These are phyloP conservation scores for Haemorhous mexicanus DNA, from an alignment of 2,113 vertebrate genomes.

Conservation along the genomic window DNA sequence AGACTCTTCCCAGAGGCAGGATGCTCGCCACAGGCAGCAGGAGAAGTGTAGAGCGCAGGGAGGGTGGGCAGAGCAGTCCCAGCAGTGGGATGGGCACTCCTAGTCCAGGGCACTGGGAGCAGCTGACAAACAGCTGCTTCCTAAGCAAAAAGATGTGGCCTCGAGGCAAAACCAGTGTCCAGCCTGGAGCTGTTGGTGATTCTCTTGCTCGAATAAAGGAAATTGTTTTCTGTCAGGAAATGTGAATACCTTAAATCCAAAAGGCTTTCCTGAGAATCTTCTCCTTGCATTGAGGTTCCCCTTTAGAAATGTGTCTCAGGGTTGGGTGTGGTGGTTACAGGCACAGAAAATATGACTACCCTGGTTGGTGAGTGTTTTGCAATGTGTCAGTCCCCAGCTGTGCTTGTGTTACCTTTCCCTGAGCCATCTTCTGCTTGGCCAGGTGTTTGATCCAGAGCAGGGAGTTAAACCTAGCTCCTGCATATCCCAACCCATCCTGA, in stretches of 20 bases:
- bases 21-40: background rate
- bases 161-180: background rate
- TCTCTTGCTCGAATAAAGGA: background rate
- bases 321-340: background rate
- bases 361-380: background rate
- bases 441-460: background rate
- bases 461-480: background rate
- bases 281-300: background rate
- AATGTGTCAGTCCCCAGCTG: rapidly evolving
- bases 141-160: background rate
- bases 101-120: background rate
- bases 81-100: background rate
- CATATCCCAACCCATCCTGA: background rate
- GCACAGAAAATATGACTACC: background rate
- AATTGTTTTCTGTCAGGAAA: background rate
- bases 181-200: background rate
- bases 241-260: background rate
- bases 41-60: rapidly evolving
- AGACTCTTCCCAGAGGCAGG: background rate
- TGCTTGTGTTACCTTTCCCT: too few relatives aligned
- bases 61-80: rapidly evolving
- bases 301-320: background rate
- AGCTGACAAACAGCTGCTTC: background rate
- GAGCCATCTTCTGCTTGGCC: background rate
- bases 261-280: background rate